phyloP scores from a whole-genome alignment of 1,140 invertebrate genomes.

The Sinonovacula constricta region DNA sequence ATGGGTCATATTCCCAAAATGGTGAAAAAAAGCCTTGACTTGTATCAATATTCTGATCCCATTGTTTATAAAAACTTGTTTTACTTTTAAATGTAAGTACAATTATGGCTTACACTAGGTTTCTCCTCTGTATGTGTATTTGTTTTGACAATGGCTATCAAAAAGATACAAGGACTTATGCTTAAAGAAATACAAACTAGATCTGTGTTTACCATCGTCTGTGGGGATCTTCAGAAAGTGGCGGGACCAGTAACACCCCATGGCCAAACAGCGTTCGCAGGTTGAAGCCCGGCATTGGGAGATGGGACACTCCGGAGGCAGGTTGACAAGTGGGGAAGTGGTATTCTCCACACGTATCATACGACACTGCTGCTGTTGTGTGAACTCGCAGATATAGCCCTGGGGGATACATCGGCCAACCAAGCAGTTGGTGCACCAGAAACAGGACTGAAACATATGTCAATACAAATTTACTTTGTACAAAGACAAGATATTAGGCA shows the following conservation, averaged over 20 bases:
- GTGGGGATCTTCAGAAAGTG: slow-evolving; percentile 78
- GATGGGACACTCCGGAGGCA: slow-evolving; percentile 12
- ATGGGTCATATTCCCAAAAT: too few relatives aligned
- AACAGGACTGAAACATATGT: slow-evolving; percentile 81
- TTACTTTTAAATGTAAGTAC: too few relatives aligned
- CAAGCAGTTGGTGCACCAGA: slow-evolving; percentile 86
- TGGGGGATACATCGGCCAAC: slow-evolving; percentile 82
- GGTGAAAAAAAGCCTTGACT: too few relatives aligned
- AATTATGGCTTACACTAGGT: too few relatives aligned
- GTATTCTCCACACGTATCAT: slow-evolving; percentile 78
- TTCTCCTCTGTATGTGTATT: too few relatives aligned
- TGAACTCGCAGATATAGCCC: slow-evolving; percentile 81
- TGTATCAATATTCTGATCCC: too few relatives aligned
- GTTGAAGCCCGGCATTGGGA: slow-evolving; percentile 29
- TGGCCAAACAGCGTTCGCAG: slow-evolving; percentile 24
- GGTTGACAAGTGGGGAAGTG: neutral
- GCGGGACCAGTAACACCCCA: slow-evolving; percentile 89
- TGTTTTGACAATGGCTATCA: too few relatives aligned
- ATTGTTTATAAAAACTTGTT: slow-evolving; percentile 11
- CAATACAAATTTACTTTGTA: too few relatives aligned
- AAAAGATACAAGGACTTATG: too few relatives aligned
- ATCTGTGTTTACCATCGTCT: too few relatives aligned
- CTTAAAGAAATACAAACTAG: too few relatives aligned
- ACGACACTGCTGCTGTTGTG: slow-evolving; percentile 81
- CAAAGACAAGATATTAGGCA: neutral